A percentile compares a stretch with the other conserved stretches of the same genome.
Conservation (phyloP, 2,888 invertebrate genomes). For the Eupithecia insigniata region DNA sequence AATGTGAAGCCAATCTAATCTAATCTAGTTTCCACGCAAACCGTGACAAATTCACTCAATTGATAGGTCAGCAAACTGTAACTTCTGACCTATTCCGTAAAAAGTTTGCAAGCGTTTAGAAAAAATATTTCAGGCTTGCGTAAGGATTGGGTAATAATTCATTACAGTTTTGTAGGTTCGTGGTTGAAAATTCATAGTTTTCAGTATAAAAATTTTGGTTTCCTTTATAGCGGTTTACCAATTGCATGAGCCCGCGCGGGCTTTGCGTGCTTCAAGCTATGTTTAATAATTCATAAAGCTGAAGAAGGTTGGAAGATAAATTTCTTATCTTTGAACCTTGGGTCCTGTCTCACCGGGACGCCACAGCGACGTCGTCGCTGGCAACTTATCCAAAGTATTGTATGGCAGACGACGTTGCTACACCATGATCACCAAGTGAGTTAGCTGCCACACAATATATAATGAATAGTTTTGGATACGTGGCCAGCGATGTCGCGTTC, state of each 20-base stretch:
- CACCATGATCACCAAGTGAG: too few species aligned
- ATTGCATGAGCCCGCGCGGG: neutral
- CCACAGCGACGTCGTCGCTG: too few species aligned
- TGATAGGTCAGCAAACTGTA: slow-evolving; percentile 32
- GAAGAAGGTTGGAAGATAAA: neutral
- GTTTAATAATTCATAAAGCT: neutral
- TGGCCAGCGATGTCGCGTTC: too few species aligned
- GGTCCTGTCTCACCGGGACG: too few species aligned
- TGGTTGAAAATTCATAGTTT: slow-evolving; percentile 74
- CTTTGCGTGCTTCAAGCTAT: neutral
- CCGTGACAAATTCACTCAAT: slow-evolving; percentile 36
- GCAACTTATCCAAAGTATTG: too few species aligned
- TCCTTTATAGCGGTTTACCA: too few species aligned
- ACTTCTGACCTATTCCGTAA: slow-evolving; percentile 53
- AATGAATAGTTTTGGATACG: too few species aligned
- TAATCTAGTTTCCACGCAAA: slow-evolving; percentile 12
- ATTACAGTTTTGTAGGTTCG: slow-evolving; percentile 79
- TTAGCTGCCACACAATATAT: too few species aligned
- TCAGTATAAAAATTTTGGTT: too few species aligned
- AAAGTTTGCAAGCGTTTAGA: slow-evolving; percentile 50
- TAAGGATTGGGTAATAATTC: slow-evolving; percentile 63
- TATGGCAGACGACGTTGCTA: too few species aligned
- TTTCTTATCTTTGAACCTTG: too few species aligned
- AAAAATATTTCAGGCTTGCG: slow-evolving; percentile 64
- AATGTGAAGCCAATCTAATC: neutral